Evolutionary conservation across 2,113 vertebrate species (phyloP).

Genomic region (Pristiophorus japonicus): DNA sequence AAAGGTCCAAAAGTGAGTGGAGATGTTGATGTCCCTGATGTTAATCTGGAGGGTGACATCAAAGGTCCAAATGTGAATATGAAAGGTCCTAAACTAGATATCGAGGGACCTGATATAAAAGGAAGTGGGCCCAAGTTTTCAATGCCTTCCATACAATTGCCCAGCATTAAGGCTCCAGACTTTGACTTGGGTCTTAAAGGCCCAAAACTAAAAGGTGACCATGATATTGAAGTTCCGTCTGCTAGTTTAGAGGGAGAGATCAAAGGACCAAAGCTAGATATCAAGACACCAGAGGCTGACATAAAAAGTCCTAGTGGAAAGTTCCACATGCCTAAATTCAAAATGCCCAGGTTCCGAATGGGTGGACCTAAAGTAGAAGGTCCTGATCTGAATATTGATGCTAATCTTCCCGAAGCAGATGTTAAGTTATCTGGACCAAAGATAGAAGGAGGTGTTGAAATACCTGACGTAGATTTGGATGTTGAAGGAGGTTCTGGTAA

Average conservation of each 20-base stretch:
- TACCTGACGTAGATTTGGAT: too few species aligned
- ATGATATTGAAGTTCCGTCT: slow-evolving; percentile 37
- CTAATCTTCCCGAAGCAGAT: too few species aligned
- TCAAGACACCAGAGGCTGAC: slow-evolving; percentile 43
- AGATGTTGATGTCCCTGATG: slow-evolving; percentile 49
- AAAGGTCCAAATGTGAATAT: slow-evolving; percentile 26
- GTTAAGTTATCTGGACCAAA: too few species aligned
- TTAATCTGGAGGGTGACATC: not conserved
- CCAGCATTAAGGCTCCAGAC: too few species aligned
- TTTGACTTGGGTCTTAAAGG: too few species aligned
- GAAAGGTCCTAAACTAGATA: slow-evolving; percentile 37
- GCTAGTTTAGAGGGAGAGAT: slow-evolving; percentile 50
- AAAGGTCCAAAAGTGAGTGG: slow-evolving; percentile 73
- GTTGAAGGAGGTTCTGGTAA: too few species aligned
- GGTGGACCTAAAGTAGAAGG: not conserved
- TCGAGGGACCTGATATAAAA: too few species aligned
- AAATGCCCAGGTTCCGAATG: not conserved
- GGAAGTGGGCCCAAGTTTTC: too few species aligned
- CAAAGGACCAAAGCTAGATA: slow-evolving; percentile 43
- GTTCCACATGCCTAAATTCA: slow-evolving; percentile 39
- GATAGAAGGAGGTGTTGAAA: not conserved
- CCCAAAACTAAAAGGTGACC: slow-evolving; percentile 14
- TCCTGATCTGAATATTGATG: too few species aligned
- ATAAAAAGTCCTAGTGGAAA: slow-evolving; percentile 36
- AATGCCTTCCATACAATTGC: too few species aligned